phyloP scores from a whole-genome alignment of 2,888 invertebrate genomes.

The Beris morrisii region DNA sequence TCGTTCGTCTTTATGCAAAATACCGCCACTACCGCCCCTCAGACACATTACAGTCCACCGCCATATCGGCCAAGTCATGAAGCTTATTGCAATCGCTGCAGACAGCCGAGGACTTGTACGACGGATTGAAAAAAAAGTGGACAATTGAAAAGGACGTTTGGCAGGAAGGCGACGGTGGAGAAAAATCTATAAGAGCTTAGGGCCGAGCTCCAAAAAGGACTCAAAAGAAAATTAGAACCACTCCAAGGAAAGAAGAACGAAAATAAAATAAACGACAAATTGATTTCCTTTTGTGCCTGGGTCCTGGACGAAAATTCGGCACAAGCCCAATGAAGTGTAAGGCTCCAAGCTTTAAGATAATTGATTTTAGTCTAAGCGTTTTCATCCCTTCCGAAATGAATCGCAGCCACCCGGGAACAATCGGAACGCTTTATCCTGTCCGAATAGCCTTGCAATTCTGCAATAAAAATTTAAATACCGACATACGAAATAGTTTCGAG shows the following conservation, averaged over 20 bases:
- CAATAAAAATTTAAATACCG: conserved; percentile 21
- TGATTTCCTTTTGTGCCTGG: conserved; percentile 17
- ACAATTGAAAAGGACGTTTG: conserved; percentile 15
- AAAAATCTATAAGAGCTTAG: conserved; percentile 14
- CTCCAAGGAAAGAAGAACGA: conserved; percentile 7
- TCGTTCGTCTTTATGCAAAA: conserved; percentile 33
- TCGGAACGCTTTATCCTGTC: neutral
- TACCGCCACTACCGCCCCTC: conserved; percentile 24
- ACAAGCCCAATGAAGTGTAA: conserved; percentile 27
- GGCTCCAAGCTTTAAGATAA: conserved; percentile 28
- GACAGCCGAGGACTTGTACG: conserved; percentile 6
- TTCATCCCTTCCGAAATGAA: neutral
- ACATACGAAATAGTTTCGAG: too few relatives aligned
- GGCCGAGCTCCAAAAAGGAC: neutral
- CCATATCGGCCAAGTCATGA: conserved; percentile 15
- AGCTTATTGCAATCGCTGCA: conserved; percentile 24
- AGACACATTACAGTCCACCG: conserved; percentile 31
- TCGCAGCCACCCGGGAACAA: neutral
- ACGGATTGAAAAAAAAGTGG: conserved; percentile 18
- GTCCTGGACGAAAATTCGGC: neutral
- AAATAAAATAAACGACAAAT: conserved; percentile 26
- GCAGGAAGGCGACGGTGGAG: neutral
- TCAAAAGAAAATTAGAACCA: neutral
- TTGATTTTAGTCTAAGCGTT: conserved; percentile 34
- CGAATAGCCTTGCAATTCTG: neutral